Evolutionary conservation across 2,113 vertebrate genomes (phyloP).

Genomic region (Nerophis lumbriciformis): DNA sequence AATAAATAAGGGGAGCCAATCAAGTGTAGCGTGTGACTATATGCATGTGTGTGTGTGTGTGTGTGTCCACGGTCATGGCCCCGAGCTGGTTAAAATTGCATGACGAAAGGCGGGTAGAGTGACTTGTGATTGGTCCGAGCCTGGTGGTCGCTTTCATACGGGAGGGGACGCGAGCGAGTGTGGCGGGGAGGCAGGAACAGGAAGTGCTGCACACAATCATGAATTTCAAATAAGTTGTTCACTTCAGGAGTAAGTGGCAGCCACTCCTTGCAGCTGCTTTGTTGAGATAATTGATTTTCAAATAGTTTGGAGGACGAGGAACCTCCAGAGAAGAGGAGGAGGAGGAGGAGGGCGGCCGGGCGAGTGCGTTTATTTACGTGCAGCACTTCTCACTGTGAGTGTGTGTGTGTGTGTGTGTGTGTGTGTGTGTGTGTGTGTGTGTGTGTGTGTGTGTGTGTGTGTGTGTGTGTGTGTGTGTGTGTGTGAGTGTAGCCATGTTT

Average conservation of each 20-base stretch:
- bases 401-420: conserved; percentile 1
- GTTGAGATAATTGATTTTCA: conserved; percentile 95
- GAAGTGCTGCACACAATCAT: conserved; percentile 76
- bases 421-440: conserved; percentile 41
- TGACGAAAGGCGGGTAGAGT: conserved; percentile 44
- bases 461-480: conserved; percentile 7
- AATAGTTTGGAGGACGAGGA: conserved; percentile 85
- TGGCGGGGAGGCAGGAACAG: conserved; percentile 9
- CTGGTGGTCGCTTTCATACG: neutral
- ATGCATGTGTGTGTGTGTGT: conserved; percentile 19
- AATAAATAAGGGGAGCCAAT: conserved; percentile 69
- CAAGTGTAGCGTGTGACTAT: conserved; percentile 47
- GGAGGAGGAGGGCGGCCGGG: conserved; percentile 30
- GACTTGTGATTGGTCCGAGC: neutral
- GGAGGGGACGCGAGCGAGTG: conserved; percentile 5
- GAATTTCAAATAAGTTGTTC: conserved; percentile 93
- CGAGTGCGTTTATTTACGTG: conserved; percentile 33
- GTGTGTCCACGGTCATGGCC: conserved; percentile 40
- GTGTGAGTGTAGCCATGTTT: conserved; percentile 44
- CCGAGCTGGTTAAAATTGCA: conserved; percentile 80
- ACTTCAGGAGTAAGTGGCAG: conserved; percentile 88
- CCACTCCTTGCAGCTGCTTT: conserved; percentile 88
- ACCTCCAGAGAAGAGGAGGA: conserved; percentile 47
- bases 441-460: conserved; percentile 19
- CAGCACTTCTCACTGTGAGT: conserved; percentile 14